Evolutionary conservation across 2,113 vertebrate genomes (phyloP).

Genomic region (Amia ocellicauda): DNA sequence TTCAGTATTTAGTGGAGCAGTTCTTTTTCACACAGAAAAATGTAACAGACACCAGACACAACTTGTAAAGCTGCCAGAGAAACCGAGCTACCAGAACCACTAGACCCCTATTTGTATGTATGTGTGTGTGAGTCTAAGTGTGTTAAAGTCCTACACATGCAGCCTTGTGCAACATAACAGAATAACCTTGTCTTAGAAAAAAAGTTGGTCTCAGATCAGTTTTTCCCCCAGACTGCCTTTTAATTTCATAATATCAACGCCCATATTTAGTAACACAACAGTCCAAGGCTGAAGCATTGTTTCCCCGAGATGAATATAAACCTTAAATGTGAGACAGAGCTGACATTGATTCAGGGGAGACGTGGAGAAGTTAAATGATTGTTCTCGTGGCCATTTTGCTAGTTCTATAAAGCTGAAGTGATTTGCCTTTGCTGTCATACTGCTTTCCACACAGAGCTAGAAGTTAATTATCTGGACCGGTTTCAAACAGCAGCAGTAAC

Average conservation of each 20-base stretch:
- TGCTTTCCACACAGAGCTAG: conserved; percentile 48
- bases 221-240: no score
- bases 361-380: background rate
- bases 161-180: no score
- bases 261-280: no score
- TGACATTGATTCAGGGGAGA: conserved; percentile 9
- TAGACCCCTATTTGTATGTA: no score
- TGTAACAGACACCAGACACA: conserved; percentile 30
- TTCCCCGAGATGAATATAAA: no score
- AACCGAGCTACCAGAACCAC: background rate
- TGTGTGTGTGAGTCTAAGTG: no score
- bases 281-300: no score
- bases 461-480: conserved; percentile 62
- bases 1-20: conserved; percentile 19
- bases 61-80: conserved; percentile 28
- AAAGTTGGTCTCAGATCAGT: no score
- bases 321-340: background rate
- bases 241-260: no score
- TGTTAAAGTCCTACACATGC: no score
- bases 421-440: conserved; percentile 58
- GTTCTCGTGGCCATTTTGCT: no score
- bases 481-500: conserved; percentile 58
- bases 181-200: no score
- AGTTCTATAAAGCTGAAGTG: conserved; percentile 47
- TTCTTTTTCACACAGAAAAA: conserved; percentile 22